phyloP scores from a whole-genome alignment of 1,140 invertebrate genomes.

The Drosophila murphyi region DNA sequence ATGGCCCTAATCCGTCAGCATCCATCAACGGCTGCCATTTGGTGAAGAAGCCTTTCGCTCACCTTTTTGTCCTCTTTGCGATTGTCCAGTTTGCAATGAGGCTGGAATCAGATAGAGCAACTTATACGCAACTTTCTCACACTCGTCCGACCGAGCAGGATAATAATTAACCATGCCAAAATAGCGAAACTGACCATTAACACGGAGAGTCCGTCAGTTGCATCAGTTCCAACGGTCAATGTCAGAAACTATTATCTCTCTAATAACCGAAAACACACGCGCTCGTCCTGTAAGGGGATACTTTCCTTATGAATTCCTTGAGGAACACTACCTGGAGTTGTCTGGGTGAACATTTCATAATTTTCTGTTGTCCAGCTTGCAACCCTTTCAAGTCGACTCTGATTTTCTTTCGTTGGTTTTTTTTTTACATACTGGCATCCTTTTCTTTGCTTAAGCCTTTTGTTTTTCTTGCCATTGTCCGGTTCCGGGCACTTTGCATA shows the following conservation, averaged over 20 bases:
- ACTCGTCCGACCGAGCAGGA: slow-evolving; percentile 49
- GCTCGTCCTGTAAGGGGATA: slow-evolving; percentile 74
- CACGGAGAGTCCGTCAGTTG: slow-evolving; percentile 38
- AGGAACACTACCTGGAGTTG: slow-evolving; percentile 39
- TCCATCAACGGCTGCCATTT: slow-evolving; percentile 60
- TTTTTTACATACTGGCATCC: slow-evolving; percentile 37
- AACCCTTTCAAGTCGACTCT: slow-evolving; percentile 61
- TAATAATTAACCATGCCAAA: slow-evolving; percentile 84
- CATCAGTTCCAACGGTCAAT: slow-evolving; percentile 46
- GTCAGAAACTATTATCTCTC: slow-evolving; percentile 78
- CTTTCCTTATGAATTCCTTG: slow-evolving; percentile 51
- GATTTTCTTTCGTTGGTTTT: slow-evolving; percentile 38
- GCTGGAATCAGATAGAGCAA: slow-evolving; percentile 13
- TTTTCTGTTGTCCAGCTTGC: slow-evolving; percentile 60
- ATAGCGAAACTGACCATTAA: slow-evolving; percentile 81
- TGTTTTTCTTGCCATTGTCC: slow-evolving; percentile 78
- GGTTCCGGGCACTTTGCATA: slow-evolving; percentile 80
- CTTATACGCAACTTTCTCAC: slow-evolving; percentile 71
- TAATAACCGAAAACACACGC: slow-evolving; percentile 84
- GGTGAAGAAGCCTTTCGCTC: slow-evolving; percentile 53
- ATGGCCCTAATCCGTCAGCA: slow-evolving; percentile 78
- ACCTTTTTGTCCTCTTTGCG: slow-evolving; percentile 24
- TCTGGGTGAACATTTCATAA: slow-evolving; percentile 49
- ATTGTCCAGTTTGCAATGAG: slow-evolving; percentile 22
- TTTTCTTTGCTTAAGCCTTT: slow-evolving; percentile 76